A percentile compares a stretch with the other conserved stretches of the same genome.
Conservation (phyloP, 2,113 vertebrate species). For the Cheilinus undulatus region DNA sequence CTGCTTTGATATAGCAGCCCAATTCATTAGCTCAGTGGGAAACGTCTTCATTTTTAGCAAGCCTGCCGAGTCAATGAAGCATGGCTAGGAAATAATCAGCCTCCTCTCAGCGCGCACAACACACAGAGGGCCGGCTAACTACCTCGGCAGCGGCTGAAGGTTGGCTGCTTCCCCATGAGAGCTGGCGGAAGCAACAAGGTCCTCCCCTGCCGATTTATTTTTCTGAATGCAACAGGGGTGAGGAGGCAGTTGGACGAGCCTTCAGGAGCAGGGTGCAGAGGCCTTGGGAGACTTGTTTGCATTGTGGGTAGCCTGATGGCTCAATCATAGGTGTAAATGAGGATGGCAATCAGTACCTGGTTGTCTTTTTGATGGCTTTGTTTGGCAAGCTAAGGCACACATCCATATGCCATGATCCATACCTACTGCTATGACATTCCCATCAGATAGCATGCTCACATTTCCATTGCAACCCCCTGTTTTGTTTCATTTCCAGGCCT, state of each 20-base stretch:
- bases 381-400: slow-evolving; percentile 8
- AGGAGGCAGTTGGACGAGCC: slow-evolving; percentile 36
- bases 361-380: slow-evolving; percentile 46
- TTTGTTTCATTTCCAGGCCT: slow-evolving; percentile 9
- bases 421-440: slow-evolving; percentile 22
- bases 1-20: slow-evolving; percentile 43
- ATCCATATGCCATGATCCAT: slow-evolving; percentile 11
- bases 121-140: slow-evolving; percentile 37
- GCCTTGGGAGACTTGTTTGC: slow-evolving; percentile 35
- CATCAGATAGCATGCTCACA: slow-evolving; percentile 52
- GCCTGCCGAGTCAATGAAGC: slow-evolving; percentile 61
- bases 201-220: slow-evolving; percentile 21
- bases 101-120: slow-evolving; percentile 33
- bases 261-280: slow-evolving; percentile 19
- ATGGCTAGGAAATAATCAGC: slow-evolving; percentile 55
- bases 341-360: slow-evolving; percentile 43
- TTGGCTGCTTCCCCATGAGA: slow-evolving; percentile 34
- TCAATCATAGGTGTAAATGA: slow-evolving; percentile 58
- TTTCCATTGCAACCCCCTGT: slow-evolving; percentile 13
- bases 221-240: slow-evolving; percentile 10
- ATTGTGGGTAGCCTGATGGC: slow-evolving; percentile 60
- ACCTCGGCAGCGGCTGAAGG: slow-evolving; percentile 14
- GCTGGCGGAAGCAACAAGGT: slow-evolving; percentile 8
- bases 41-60: slow-evolving; percentile 63
- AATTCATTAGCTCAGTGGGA: slow-evolving; percentile 66